Evolutionary conservation across 2,113 vertebrate species (phyloP), one percentile per base, ranked within the genome.

Genomic region (Ramphastos sulfuratus): DNA sequence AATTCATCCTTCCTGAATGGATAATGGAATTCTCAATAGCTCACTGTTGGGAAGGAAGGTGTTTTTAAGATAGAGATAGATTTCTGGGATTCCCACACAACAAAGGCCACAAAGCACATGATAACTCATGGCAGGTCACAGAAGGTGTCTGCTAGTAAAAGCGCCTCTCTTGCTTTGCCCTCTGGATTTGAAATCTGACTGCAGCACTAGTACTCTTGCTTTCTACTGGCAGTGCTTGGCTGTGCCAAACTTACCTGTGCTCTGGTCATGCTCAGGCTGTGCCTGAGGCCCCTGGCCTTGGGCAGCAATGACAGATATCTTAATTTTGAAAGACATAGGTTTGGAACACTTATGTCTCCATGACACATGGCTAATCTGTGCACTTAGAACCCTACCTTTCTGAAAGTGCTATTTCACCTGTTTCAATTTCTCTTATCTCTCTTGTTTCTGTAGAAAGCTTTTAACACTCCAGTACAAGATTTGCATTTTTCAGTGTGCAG

Each of bases 181-280:
- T 3, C 21, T 56, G 20, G 15, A 44, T 70, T 35, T 64, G 30
- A 87, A 90, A 83, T 54, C 15, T 33, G 5, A 33, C 31, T 83
- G 33, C 42, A 33, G 5, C 18, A 18, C 48, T 58, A 35, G 15
- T 6, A 4, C 30, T 48, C 59, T 82, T 79, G 6, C 5, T 74
- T 28, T 18, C n/a, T 56, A 16, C 7, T 42, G 28, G 14, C 3
- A 4, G 13, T 14, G 18, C 9, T 9, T 23, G 14, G 15, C 46
- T 56, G 8, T 73, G 15, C n/a, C 5, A 7, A 82, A 14, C 16
- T 30, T 13, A 7, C 58, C 33, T 46, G 15, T 25, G 24, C 7
- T 31, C 0, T 0, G 8, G 27, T 17, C 54, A 23, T 19, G 19
- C 10, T 30, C 0, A 0, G 15, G 33, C 50, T 75, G 3, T 72